Conservation (phyloP, 1,140 invertebrate species). For the Neodiprion lecontei region DNA sequence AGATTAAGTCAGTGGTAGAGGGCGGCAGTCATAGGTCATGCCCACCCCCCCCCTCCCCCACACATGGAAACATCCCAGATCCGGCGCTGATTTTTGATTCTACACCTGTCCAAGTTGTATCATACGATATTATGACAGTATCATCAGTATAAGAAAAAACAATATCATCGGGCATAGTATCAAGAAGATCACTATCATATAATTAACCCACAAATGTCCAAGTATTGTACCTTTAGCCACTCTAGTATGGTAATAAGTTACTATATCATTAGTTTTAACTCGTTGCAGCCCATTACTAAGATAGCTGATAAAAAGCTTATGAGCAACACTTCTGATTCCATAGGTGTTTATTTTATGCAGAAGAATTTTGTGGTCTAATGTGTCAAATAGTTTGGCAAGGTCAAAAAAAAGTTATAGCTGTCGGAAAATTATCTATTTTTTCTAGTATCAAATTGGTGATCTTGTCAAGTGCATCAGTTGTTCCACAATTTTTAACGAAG, state of each 20-base stretch:
- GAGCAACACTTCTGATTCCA: background rate
- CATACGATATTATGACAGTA: background rate
- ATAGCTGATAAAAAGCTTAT: background rate
- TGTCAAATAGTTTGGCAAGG: conserved; percentile 4
- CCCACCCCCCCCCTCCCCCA: too few species aligned
- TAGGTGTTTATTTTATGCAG: background rate
- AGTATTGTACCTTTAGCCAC: background rate
- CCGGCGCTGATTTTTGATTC: background rate
- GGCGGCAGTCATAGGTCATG: too few species aligned
- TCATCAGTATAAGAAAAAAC: background rate
- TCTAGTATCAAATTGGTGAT: background rate
- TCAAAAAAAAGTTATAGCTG: background rate
- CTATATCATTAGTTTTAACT: background rate
- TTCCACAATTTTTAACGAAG: conserved; percentile 12
- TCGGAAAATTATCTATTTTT: conserved; percentile 6
- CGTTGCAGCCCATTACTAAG: background rate
- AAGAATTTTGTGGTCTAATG: background rate
- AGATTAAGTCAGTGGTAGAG: too few species aligned
- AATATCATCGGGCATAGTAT: background rate
- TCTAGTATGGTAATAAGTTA: background rate
- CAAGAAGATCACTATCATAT: background rate
- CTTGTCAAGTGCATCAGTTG: conserved; percentile 9
- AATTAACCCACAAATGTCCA: background rate
- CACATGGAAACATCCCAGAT: too few species aligned
- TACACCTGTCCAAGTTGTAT: background rate